Base-by-base conservation (phyloP, 2,888 invertebrate species). In the Phanerotoma sp. region DNA sequence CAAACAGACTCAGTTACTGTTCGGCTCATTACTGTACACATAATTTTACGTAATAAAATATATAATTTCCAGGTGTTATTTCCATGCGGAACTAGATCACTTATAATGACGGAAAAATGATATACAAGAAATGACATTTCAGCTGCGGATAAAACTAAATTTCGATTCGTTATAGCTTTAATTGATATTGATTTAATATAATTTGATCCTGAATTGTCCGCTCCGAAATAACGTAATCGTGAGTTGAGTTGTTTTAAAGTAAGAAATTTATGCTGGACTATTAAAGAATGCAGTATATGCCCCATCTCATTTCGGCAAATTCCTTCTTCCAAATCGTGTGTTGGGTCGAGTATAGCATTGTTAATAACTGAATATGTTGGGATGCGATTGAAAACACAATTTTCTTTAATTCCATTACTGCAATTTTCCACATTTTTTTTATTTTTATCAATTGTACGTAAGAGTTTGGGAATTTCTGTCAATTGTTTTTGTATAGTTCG, bases 251-350 rank as follows among this genome's bases (percentile, higher is more conserved):
- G 21, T 11, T 60, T 51, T 16, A 62, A 41, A 30, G 60, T 35
- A 13, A 59, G 53, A 40, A 30, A 21, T 9, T 54, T 25, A 11
- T 57, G 21, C 9, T 33, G 5, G 16, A 37, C 38, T 18, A 60
- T 60, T 25, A 58, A 48, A 16, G 25, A 9, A 47, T 55, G 21
- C 20, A 63, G 32, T 46, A 63, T 56, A 40, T 52, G 15, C 11
- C 49, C 33, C 20, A 54, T 40, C 9, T 54, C 59, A 37, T 51
- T 47, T 3, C 62, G 45, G 35, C 57, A 48, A 7, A 58, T 30
- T 3, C 57, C 59, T 53, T 60, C 56, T 20, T 42, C 21, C 4
- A 63, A 37, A 46, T 62, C 59, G 22, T 63, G 61, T 15, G 50
- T 60, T 10, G 42, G 22, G 33, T 63, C 58, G 9, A 60, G 11